Conservation (phyloP, 2,113 vertebrate genomes). For the Steatornis caripensis region DNA sequence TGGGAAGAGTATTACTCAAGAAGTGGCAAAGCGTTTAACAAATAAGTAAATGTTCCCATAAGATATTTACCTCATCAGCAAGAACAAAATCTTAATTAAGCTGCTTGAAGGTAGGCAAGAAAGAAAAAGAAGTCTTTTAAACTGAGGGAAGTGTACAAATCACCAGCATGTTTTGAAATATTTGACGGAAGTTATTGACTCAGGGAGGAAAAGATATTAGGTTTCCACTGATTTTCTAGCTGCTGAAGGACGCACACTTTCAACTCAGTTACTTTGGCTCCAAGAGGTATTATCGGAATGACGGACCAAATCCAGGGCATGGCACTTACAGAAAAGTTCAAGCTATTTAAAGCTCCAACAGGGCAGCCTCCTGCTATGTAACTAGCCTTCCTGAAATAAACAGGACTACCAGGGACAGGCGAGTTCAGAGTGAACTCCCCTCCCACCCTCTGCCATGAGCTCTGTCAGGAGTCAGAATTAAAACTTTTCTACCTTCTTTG, state of each 20-base stretch:
- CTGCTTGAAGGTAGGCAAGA: background rate
- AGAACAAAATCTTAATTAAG: background rate
- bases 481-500: background rate
- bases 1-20: background rate
- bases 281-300: background rate
- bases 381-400: background rate
- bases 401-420: background rate
- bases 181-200: background rate
- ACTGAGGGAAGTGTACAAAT: background rate
- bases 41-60: background rate
- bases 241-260: background rate
- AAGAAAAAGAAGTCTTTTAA: background rate
- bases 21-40: background rate
- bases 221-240: background rate
- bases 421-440: background rate
- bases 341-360: background rate
- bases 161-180: background rate
- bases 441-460: background rate
- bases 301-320: background rate
- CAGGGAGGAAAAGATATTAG: fast-evolving
- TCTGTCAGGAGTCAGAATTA: background rate
- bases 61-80: background rate
- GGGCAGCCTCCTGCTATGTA: background rate
- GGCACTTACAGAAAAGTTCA: background rate
- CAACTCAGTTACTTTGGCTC: background rate